Evolutionary conservation across 2,888 invertebrate genomes (phyloP), one percentile per base, ranked within the genome.

Genomic region (Caenorhabditis japonica): DNA sequence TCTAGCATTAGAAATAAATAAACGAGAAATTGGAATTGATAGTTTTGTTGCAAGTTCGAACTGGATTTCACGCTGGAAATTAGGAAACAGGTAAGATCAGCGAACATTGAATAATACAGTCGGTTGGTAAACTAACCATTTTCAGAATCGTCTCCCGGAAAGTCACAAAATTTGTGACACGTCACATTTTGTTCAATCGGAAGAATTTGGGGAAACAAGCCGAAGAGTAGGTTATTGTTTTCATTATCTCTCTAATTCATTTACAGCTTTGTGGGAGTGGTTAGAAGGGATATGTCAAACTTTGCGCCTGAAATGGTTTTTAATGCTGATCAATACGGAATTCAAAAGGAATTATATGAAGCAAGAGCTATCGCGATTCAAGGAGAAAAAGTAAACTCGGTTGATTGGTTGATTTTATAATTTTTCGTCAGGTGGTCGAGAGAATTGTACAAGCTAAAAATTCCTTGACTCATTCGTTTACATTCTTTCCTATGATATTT

Each of bases 241-340:
- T n/a, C n/a, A n/a, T n/a, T n/a, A n/a, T n/a, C n/a, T n/a, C n/a
- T n/a, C n/a, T n/a, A n/a, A n/a, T n/a, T n/a, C n/a, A n/a, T n/a
- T n/a, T n/a, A n/a, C n/a, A n/a, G n/a, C n/a, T n/a, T n/a, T n/a
- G n/a, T n/a, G n/a, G n/a, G n/a, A n/a, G n/a, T 3, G 8, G 3
- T 12, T 27, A 17, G 49, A 13, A 2, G 8, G 10, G 49, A 49
- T 7, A 34, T 49, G 4, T 3, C 49, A 5, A 1, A 15, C 3
- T 23, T 41, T 12, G 17, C 43, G 5, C 51, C 43, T 4, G 25
- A 46, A 2, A 30, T 49, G n/a, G 30, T 71, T 4, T 61, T 49
- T 43, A 71, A 71, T 30, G 21, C 49, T 7, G 69, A 69, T 23
- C 60, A 69, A 47, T 15, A 23, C 13, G 69, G 69, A 12, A 38